These are phyloP conservation scores for Ptilodon capucinus DNA, from an alignment of 2,888 invertebrate species.

Conservation along the genomic window DNA sequence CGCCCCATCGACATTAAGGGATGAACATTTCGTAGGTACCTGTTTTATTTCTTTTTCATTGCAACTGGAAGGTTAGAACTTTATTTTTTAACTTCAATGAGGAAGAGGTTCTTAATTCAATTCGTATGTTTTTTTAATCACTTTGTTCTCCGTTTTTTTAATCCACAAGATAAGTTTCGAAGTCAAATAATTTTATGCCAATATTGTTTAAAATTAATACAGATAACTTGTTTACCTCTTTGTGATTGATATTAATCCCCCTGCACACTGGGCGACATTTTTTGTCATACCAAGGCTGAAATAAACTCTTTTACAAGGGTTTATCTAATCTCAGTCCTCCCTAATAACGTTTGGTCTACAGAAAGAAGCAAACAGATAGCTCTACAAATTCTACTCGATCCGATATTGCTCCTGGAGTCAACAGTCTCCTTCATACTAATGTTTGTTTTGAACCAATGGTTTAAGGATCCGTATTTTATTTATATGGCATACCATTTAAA, in stretches of 20 bases:
- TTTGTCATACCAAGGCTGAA: too few relatives aligned
- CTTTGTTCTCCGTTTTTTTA: too few relatives aligned
- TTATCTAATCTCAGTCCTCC: slow-evolving; percentile 15
- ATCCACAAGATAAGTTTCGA: too few relatives aligned
- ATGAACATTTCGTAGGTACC: slow-evolving; percentile 3
- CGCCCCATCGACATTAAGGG: slow-evolving; percentile 18
- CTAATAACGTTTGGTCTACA: slow-evolving; percentile 15
- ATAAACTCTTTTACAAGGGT: slow-evolving; percentile 4
- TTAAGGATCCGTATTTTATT: not conserved
- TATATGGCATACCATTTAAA: not conserved
- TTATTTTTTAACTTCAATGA: too few relatives aligned
- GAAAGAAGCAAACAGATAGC: slow-evolving; percentile 23
- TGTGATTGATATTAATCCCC: too few relatives aligned
- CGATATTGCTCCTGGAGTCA: slow-evolving; percentile 31
- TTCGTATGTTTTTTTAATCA: too few relatives aligned
- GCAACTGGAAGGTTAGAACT: too few relatives aligned
- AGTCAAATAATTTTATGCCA: too few relatives aligned
- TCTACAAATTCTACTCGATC: slow-evolving; percentile 23
- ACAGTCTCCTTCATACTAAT: slow-evolving; percentile 15
- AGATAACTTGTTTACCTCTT: too few relatives aligned
- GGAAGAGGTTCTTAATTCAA: too few relatives aligned
- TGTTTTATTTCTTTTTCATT: not conserved
- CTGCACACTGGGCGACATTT: too few relatives aligned
- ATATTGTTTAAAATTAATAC: too few relatives aligned
- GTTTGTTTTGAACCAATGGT: slow-evolving; percentile 24